Conservation (phyloP, 2,797 vertebrate genomes). For the Sebastes reedi region DNA sequence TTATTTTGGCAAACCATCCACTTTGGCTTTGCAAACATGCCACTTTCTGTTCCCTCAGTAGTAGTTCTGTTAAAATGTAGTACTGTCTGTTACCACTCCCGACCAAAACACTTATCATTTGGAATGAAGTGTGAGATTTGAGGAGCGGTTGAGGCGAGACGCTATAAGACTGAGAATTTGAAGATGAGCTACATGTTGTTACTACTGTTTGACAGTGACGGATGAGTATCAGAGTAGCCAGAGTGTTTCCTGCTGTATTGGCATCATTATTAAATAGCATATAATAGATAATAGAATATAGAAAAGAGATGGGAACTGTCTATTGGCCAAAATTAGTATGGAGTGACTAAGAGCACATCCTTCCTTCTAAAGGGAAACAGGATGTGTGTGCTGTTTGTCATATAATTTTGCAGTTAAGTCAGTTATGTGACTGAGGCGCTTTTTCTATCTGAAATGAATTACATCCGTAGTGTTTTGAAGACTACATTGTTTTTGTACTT, state of each 20-base stretch:
- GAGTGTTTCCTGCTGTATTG: not conserved
- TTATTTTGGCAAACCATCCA: not conserved
- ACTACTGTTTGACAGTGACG: not conserved
- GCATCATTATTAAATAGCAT: conserved; percentile 3
- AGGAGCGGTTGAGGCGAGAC: not conserved
- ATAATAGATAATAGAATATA: not conserved
- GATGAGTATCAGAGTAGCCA: not conserved
- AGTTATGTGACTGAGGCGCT: not conserved
- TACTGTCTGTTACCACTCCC: not conserved
- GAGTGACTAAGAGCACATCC: not conserved
- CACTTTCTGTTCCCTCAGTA: not conserved
- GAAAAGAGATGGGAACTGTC: not conserved
- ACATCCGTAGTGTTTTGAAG: not conserved
- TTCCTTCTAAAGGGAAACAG: not conserved
- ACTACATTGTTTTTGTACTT: not conserved
- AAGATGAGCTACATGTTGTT: not conserved
- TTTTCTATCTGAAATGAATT: not conserved
- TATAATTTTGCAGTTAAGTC: not conserved
- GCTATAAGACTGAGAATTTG: not conserved
- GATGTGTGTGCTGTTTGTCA: not conserved
- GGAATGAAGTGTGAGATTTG: not conserved
- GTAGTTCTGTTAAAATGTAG: not conserved
- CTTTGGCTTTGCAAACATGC: not conserved
- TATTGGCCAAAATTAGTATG: not conserved
- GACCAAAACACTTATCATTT: not conserved